Evolutionary conservation across 2,113 vertebrate genomes (phyloP), one percentile per base, ranked within the genome.

Genomic region (Cyphomyrus plagiostoma): DNA sequence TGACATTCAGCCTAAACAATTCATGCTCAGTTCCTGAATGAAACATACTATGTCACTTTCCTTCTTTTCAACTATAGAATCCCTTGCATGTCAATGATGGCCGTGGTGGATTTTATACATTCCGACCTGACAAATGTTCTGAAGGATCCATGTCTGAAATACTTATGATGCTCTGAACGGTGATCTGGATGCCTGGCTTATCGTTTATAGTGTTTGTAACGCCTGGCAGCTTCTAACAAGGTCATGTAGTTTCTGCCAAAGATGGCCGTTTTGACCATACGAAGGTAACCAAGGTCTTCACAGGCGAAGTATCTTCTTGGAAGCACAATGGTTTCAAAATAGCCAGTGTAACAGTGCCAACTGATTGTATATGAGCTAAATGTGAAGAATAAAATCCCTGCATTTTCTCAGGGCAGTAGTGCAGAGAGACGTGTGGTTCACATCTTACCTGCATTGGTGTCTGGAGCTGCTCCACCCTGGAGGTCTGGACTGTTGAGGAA

Each of bases 221-320:
- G 42, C 70, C 85, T 52, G 88, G 66, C 90, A 66, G 90, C 92
- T 90, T 92, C 92, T 91, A 92, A 90, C 53, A 53, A 42, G 84
- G 39, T 52, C 85, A 89, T 42, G 4, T 46, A 15, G 42, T 86
- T 15, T 80, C 87, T 70, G 88, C 83, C 89, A 84, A 77, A 82
- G 90, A 30, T 50, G 89, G 21, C 48, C 19, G 21, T 88, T 84
- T 83, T 62, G 8, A 83, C 89, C 70, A 77, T 77, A 35, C 15
- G 70, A 35, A 39, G 35, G 70, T 26, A 30, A 70, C n/a, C n/a
- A 70, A 13, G 10, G 23, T 30, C 50, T 86, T 23, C 48, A 1
- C n/a, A 49, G 26, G 84, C n/a, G 5, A 84, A 48, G 23, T 84
- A 48, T 46, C 39, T 83, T 30, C 3, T 30, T 70, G n/a, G n/a